These are phyloP conservation scores for Callopanchax toddi DNA, from an alignment of 2,113 vertebrate genomes.

Conservation along the genomic window DNA sequence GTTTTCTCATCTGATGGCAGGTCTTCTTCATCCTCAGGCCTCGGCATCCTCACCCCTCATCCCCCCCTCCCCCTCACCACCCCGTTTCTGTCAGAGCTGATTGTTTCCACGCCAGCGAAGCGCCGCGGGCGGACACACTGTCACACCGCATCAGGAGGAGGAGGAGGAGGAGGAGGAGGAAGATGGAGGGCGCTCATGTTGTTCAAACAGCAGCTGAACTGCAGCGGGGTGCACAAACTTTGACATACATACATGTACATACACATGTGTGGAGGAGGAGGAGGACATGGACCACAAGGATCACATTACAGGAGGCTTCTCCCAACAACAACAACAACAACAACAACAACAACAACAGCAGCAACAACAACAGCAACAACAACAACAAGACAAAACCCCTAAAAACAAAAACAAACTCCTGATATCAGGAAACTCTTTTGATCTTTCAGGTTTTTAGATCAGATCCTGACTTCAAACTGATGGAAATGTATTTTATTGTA, in stretches of 20 bases:
- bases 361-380: too few species aligned
- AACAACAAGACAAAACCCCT: too few species aligned
- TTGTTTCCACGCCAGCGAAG: slow-evolving; percentile 83
- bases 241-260: too few species aligned
- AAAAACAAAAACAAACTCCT: too few species aligned
- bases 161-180: slow-evolving; percentile 62
- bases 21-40: slow-evolving; percentile 79
- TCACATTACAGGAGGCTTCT: too few species aligned
- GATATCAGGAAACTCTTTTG: too few species aligned
- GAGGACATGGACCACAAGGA: slow-evolving; percentile 7
- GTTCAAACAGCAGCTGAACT: slow-evolving; percentile 46
- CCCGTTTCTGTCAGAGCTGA: slow-evolving; percentile 82
- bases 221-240: slow-evolving; percentile 51
- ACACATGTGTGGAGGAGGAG: slow-evolving; percentile 53
- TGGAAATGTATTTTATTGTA: too few species aligned
- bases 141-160: slow-evolving; percentile 81
- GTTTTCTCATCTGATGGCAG: slow-evolving; percentile 67
- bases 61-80: slow-evolving; percentile 61
- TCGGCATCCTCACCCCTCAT: slow-evolving; percentile 35
- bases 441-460: too few species aligned
- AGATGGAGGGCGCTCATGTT: slow-evolving; percentile 58
- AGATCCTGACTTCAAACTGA: too few species aligned
- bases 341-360: too few species aligned
- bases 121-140: slow-evolving; percentile 79
- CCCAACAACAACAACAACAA: too few species aligned